These are phyloP conservation scores for Bombus consobrinus DNA, from an alignment of 1,140 invertebrate genomes.

Conservation along the genomic window DNA sequence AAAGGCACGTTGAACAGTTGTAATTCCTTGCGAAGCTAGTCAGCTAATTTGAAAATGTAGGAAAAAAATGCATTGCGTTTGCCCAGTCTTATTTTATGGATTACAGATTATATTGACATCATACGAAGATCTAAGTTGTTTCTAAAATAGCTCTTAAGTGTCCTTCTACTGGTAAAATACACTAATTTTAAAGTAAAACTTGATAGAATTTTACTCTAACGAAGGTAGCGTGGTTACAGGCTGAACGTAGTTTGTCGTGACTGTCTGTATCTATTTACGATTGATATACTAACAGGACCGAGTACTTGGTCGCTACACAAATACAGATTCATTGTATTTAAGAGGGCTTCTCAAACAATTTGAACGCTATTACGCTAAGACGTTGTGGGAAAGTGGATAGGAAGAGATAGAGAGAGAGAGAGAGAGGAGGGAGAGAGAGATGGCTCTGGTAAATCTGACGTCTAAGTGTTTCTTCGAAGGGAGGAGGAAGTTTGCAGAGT, in stretches of 20 bases:
- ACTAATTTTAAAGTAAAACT: background rate
- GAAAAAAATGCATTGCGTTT: too few relatives aligned
- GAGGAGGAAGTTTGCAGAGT: constrained; percentile 47
- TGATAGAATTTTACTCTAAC: background rate
- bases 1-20: too few relatives aligned
- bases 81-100: too few relatives aligned
- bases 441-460: constrained; percentile 27
- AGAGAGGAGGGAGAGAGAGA: background rate
- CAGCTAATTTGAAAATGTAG: too few relatives aligned
- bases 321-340: background rate
- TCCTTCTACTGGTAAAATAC: background rate
- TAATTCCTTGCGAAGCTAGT: too few relatives aligned
- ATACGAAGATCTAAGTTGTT: background rate
- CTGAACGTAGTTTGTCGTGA: background rate
- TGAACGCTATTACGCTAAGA: constrained; percentile 7
- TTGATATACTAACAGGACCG: background rate
- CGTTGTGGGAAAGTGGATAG: background rate
- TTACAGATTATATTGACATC: background rate
- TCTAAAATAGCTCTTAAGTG: background rate
- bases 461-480: constrained; percentile 43
- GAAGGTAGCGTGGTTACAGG: background rate
- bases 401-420: background rate
- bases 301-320: background rate
- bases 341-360: background rate
- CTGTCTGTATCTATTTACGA: background rate